A percentile compares a stretch with the other conserved stretches of the same genome.
These are phyloP conservation scores for Eidolon dupreanum DNA, from an alignment of 2,797 vertebrate genomes.

Conservation along the genomic window DNA sequence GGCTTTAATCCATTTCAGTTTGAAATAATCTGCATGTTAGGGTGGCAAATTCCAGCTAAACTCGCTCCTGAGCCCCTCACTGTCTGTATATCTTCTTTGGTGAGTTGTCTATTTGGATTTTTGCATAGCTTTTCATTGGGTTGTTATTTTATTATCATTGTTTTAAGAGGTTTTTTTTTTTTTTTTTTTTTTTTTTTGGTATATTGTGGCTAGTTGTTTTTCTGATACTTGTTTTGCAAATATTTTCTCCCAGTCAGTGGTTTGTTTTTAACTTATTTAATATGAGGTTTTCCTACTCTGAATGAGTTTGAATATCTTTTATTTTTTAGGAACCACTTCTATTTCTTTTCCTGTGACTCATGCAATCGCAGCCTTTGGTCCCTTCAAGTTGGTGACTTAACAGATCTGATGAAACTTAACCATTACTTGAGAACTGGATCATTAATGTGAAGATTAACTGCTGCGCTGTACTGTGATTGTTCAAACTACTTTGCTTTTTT, in stretches of 20 bases:
- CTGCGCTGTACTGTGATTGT: neutral
- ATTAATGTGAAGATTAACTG: neutral
- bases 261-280: neutral
- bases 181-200: neutral
- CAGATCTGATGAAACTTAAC: neutral
- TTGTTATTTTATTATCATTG: constrained; percentile 15
- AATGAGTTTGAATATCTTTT: neutral
- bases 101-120: neutral
- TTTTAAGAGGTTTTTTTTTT: neutral
- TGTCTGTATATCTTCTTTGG: neutral
- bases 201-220: neutral
- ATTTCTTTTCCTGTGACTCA: neutral
- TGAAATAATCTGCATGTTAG: neutral
- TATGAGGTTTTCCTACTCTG: neutral
- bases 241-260: neutral
- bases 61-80: neutral
- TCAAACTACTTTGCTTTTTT: neutral
- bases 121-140: neutral
- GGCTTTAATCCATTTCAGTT: neutral
- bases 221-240: constrained; percentile 12
- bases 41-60: neutral
- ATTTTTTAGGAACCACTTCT: neutral
- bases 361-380: neutral
- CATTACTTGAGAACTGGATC: neutral
- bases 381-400: constrained; percentile 2